Percentiles rank a stretch among this genome's conserved stretches.
Evolutionary conservation across 2,113 vertebrate genomes (phyloP).

Genomic region (Neopipo cinnamomea): DNA sequence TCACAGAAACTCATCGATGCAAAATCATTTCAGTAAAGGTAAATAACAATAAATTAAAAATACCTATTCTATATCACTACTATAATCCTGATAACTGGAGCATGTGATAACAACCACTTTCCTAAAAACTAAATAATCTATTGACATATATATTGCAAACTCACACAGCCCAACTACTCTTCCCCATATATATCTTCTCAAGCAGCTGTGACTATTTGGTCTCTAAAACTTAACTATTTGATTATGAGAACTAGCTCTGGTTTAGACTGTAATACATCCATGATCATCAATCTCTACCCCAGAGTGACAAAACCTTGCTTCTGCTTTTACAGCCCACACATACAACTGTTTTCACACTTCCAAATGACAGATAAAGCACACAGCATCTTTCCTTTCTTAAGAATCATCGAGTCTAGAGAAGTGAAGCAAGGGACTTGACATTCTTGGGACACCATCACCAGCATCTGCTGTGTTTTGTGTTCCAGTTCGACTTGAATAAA

Average conservation of each 20-base stretch:
- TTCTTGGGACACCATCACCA: neutral
- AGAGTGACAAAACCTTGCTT: neutral
- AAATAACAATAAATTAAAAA: neutral
- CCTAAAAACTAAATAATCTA: neutral
- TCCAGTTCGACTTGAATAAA: neutral
- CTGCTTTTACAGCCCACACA: neutral
- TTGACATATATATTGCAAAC: neutral
- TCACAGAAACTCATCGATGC: neutral
- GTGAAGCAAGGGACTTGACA: neutral
- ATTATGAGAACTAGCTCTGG: neutral
- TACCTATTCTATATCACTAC: neutral
- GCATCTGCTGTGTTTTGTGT: neutral
- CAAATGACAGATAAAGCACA: neutral
- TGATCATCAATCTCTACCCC: neutral
- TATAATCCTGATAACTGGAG: neutral
- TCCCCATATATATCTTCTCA: neutral
- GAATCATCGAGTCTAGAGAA: neutral
- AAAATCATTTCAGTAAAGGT: neutral
- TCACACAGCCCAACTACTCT: neutral
- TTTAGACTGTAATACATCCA: neutral
- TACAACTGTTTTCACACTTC: neutral
- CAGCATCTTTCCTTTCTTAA: neutral
- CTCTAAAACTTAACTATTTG: neutral
- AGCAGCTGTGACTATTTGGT: neutral
- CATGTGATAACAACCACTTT: neutral